Evolutionary conservation across 2,888 invertebrate species (phyloP).

Genomic region (Athrips mouffetella): DNA sequence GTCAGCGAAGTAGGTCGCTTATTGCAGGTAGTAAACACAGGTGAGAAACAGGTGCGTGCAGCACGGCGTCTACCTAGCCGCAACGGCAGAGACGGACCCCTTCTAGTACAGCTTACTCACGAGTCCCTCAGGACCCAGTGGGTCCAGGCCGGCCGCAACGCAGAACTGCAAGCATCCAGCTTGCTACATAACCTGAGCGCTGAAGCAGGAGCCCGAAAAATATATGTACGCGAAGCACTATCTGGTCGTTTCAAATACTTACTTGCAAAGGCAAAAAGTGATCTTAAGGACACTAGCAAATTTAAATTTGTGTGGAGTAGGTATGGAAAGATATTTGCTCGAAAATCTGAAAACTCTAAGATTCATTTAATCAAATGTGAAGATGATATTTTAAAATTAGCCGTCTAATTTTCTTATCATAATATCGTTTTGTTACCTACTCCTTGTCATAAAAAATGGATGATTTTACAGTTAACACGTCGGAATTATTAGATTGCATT

Average conservation of each 20-base stretch:
- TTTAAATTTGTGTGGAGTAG: constrained; percentile 10
- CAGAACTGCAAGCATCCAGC: background rate
- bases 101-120: background rate
- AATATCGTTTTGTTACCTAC: background rate
- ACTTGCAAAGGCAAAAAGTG: background rate
- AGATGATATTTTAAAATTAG: constrained; percentile 1
- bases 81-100: background rate
- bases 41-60: background rate
- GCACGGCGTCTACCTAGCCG: background rate
- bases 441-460: background rate
- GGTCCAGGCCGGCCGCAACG: background rate
- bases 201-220: background rate
- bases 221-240: constrained; percentile 6
- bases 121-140: background rate
- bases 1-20: background rate
- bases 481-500: background rate
- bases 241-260: constrained; percentile 8
- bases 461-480: background rate
- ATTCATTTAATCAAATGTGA: constrained; percentile 5
- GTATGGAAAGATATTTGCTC: constrained; percentile 5
- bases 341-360: constrained; percentile 6
- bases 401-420: background rate
- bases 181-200: constrained; percentile 2
- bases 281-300: constrained; percentile 7
- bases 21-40: background rate